Percentiles rank a stretch among this genome's conserved stretches.
phyloP scores from a whole-genome alignment of 1,140 invertebrate genomes.

The Leptonema lineaticorne region DNA sequence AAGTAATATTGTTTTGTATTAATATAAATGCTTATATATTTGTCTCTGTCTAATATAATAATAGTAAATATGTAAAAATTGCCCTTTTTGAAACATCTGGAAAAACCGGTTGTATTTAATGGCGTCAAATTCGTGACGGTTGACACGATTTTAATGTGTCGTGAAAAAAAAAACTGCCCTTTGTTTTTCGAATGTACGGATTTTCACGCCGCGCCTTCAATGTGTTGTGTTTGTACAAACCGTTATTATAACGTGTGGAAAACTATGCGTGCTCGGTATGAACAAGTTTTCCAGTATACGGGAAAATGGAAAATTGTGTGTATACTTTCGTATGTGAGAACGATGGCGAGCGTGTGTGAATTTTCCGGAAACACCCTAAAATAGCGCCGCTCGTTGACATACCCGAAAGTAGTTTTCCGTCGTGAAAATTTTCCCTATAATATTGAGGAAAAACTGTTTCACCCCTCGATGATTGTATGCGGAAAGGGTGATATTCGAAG shows the following conservation, averaged over 20 bases:
- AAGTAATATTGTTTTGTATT: too few species aligned
- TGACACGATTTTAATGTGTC: neutral
- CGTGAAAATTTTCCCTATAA: constrained; percentile 12
- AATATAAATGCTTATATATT: too few species aligned
- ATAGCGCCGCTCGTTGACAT: constrained; percentile 6
- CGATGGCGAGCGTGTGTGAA: neutral
- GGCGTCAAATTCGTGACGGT: neutral
- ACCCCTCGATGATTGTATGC: neutral
- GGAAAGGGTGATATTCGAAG: neutral
- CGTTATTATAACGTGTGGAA: constrained; percentile 5
- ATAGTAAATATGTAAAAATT: neutral
- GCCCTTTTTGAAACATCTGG: neutral
- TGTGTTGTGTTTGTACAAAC: constrained; percentile 11
- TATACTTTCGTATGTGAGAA: neutral
- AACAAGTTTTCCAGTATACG: neutral
- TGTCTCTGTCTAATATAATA: neutral
- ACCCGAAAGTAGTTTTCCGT: constrained; percentile 11
- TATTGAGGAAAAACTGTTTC: neutral
- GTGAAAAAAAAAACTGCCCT: neutral
- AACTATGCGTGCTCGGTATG: constrained; percentile 13
- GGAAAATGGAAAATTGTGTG: constrained; percentile 16
- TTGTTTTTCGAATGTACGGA: constrained; percentile 3
- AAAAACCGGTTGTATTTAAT: neutral
- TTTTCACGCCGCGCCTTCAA: constrained; percentile 11
- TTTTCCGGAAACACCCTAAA: constrained; percentile 18